Conservation (phyloP, 2,113 vertebrate genomes). For the Embiotoca jacksoni region DNA sequence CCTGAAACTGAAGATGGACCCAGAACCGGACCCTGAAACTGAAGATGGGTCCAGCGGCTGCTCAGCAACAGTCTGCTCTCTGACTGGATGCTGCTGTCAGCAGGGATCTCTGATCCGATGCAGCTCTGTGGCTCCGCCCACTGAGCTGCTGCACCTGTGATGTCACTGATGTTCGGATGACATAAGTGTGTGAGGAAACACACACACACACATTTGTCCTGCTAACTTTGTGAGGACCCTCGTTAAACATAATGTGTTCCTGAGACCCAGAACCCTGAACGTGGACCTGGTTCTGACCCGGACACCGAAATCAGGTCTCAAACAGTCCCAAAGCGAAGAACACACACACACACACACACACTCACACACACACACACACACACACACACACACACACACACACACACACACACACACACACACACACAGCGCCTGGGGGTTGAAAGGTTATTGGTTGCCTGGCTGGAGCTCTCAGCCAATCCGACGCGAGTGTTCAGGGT, state of each 20-base stretch:
- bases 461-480: conserved; percentile 77
- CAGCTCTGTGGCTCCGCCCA: neutral
- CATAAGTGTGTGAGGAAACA: neutral
- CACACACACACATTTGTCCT: neutral
- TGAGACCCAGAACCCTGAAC: no score
- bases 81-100: no score
- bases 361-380: conserved; percentile 12
- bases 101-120: no score
- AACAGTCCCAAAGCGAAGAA: no score
- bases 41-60: no score
- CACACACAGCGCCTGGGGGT: conserved; percentile 47
- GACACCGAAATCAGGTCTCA: no score
- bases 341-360: conserved; percentile 1
- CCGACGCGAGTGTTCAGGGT: conserved; percentile 74
- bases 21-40: no score
- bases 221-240: neutral
- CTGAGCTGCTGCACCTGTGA: conserved; percentile 15
- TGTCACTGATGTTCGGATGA: conserved; percentile 12
- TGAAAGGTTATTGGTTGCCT: conserved; percentile 84
- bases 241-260: no score
- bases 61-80: no score
- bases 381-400: conserved; percentile 23
- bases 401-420: neutral
- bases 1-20: no score
- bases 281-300: no score